phyloP scores from a whole-genome alignment of 2,113 vertebrate species.

The Euleptes europaea region DNA sequence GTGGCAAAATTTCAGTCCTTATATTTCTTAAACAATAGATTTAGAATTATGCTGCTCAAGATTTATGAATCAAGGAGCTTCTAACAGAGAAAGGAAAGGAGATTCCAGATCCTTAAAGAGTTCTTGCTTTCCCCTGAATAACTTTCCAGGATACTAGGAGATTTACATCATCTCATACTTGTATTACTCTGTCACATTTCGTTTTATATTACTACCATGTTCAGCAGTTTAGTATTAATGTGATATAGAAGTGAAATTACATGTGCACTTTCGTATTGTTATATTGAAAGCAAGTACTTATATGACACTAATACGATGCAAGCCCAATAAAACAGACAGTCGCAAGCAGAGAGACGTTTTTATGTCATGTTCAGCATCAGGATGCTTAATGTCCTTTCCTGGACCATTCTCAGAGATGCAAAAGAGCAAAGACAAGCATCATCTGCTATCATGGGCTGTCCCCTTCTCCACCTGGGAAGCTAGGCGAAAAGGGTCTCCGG shows the following conservation, averaged over 20 bases:
- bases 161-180: constrained; percentile 67
- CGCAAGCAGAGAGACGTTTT: constrained; percentile 60
- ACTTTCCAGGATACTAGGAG: constrained; percentile 67
- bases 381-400: constrained; percentile 18
- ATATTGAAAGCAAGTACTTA: constrained; percentile 67
- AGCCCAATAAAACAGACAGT: constrained; percentile 66
- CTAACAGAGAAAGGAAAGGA: no score
- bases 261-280: constrained; percentile 66
- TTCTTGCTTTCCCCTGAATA: constrained; percentile 58
- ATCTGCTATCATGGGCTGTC: not conserved
- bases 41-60: no score
- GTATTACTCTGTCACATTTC: constrained; percentile 69
- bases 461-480: no score
- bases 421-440: fast-evolving
- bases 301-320: constrained; percentile 65
- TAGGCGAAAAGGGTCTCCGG: no score
- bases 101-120: constrained; percentile 50
- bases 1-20: no score
- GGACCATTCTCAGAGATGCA: constrained; percentile 7
- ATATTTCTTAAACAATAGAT: no score
- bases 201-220: constrained; percentile 66
- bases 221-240: constrained; percentile 65
- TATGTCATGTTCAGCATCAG: constrained; percentile 58
- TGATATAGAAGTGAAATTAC: constrained; percentile 71
- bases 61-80: no score